phyloP scores from a whole-genome alignment of 2,113 vertebrate species.

The Gobiocypris rarus region DNA sequence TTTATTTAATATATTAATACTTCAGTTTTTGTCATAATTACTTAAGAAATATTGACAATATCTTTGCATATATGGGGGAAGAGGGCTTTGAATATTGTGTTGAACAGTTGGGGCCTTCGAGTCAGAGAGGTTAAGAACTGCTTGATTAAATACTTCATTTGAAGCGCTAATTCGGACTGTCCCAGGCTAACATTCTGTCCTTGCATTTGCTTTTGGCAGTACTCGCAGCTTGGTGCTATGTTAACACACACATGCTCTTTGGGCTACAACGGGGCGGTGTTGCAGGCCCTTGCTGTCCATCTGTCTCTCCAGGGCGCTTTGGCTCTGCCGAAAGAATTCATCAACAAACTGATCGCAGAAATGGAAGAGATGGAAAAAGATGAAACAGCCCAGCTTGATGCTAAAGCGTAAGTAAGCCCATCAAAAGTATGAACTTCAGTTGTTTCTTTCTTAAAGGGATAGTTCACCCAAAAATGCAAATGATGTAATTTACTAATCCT shows the following conservation, averaged over 20 bases:
- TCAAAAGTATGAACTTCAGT: not conserved
- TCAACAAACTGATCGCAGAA: constrained; percentile 86
- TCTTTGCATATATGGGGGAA: too few relatives aligned
- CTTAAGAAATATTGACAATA: too few relatives aligned
- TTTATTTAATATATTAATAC: too few relatives aligned
- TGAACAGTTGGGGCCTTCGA: not conserved
- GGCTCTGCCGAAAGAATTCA: constrained; percentile 80
- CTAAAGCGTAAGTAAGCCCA: constrained; percentile 81
- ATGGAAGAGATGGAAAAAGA: constrained; percentile 92
- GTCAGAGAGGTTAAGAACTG: not conserved
- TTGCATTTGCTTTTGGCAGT: constrained; percentile 70
- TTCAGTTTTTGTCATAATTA: too few relatives aligned
- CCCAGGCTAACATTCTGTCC: not conserved
- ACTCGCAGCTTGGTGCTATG: constrained; percentile 86
- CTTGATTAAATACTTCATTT: not conserved
- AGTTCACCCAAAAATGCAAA: too few relatives aligned
- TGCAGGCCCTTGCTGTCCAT: constrained; percentile 94
- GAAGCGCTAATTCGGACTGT: not conserved
- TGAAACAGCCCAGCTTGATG: constrained; percentile 83
- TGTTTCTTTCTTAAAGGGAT: too few relatives aligned
- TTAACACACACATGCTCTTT: constrained; percentile 94
- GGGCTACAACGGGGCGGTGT: constrained; percentile 94
- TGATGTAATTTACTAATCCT: too few relatives aligned
- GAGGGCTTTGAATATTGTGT: not conserved
- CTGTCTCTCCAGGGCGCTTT: constrained; percentile 87